Evolutionary conservation across 2,797 vertebrate genomes (phyloP).

Genomic region (Trematomus bernacchii): DNA sequence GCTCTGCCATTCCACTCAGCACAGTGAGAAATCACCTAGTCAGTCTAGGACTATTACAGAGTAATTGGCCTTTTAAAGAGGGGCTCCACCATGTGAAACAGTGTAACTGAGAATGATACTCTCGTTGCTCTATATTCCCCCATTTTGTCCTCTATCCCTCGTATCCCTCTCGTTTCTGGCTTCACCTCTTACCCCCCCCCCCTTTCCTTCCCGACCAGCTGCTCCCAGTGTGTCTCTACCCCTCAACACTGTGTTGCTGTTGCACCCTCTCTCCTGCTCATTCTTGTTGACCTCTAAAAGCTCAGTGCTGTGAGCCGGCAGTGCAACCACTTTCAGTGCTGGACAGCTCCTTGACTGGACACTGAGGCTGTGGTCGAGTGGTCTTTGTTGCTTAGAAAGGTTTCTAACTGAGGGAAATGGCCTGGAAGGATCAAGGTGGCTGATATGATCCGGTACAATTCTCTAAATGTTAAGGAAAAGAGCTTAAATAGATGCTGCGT

Average conservation of each 20-base stretch:
- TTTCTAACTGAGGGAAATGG: too few species aligned
- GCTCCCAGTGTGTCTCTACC: conserved; percentile 63
- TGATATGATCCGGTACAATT: too few species aligned
- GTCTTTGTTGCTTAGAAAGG: too few species aligned
- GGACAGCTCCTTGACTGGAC: conserved; percentile 60
- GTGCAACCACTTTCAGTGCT: conserved; percentile 72
- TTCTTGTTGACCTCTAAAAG: conserved; percentile 66
- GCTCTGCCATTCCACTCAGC: conserved; percentile 76
- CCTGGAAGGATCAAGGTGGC: too few species aligned
- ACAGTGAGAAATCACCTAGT: conserved; percentile 83
- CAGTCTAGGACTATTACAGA: conserved; percentile 81
- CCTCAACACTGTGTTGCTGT: conserved; percentile 59
- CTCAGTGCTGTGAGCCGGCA: conserved; percentile 26
- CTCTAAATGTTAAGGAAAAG: too few species aligned
- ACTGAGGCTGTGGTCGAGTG: too few species aligned
- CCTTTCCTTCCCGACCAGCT: conserved; percentile 45
- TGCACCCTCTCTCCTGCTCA: conserved; percentile 52
- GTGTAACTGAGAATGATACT: conserved; percentile 82
- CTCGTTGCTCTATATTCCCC: conserved; percentile 53
- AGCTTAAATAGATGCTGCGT: too few species aligned
- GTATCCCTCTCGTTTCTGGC: conserved; percentile 36
- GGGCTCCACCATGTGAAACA: conserved; percentile 83
- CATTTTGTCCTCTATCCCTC: conserved; percentile 60
- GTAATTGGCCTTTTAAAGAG: conserved; percentile 86
- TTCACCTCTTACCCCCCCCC: conserved; percentile 25